Conservation (phyloP, 2,113 vertebrate species). For the Camelus bactrianus region DNA sequence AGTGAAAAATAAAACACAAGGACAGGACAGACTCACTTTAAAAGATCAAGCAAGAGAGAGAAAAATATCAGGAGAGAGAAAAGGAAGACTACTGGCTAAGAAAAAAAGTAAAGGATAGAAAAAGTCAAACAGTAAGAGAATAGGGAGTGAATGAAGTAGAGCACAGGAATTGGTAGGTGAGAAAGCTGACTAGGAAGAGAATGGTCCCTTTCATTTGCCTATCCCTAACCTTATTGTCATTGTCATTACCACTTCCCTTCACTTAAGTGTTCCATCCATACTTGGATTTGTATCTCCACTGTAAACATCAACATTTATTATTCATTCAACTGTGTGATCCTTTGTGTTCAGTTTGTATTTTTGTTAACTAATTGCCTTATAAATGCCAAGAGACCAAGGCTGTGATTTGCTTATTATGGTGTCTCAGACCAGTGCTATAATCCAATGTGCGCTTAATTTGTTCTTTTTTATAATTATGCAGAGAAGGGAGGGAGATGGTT, state of each 20-base stretch:
- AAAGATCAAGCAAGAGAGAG: background rate
- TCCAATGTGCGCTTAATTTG: background rate
- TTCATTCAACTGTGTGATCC: background rate
- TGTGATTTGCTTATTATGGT: constrained; percentile 33
- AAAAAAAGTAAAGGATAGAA: background rate
- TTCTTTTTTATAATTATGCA: constrained; percentile 49
- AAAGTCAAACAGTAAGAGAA: background rate
- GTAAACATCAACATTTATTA: constrained; percentile 18
- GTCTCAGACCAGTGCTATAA: background rate
- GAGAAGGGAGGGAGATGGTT: constrained; percentile 12
- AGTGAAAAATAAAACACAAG: constrained; percentile 46
- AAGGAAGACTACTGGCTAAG: background rate
- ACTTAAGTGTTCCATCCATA: background rate
- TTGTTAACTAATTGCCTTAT: constrained; percentile 54
- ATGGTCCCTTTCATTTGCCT: background rate
- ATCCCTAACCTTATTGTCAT: background rate
- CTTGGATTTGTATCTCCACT: background rate
- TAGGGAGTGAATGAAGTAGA: background rate
- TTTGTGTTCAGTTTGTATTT: constrained; percentile 52
- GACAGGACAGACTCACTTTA: background rate
- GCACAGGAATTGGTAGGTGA: background rate
- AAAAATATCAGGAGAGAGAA: background rate
- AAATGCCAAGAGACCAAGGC: background rate
- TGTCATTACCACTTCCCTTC: background rate
- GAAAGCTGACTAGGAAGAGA: background rate